phyloP scores from a whole-genome alignment of 2,113 vertebrate species.

The Tympanuchus pallidicinctus region DNA sequence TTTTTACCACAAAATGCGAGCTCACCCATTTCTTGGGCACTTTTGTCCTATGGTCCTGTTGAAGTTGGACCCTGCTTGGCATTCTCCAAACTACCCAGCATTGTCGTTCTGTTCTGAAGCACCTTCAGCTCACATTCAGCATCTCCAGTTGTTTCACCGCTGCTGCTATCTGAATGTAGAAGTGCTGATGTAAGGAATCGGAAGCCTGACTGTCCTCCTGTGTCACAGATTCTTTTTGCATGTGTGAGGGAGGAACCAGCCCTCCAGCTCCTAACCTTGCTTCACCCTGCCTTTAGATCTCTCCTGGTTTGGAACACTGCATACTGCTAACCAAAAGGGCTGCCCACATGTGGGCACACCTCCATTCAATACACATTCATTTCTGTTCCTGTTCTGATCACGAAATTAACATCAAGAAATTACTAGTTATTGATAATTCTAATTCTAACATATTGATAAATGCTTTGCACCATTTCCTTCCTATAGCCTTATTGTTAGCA shows the following conservation, averaged over 20 bases:
- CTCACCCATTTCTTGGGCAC: neutral
- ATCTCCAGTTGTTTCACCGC: neutral
- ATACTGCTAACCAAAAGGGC: neutral
- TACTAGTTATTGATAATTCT: neutral
- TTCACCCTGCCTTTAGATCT: neutral
- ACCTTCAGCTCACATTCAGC: accelerated
- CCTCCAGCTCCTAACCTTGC: neutral
- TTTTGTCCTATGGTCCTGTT: neutral
- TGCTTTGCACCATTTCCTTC: neutral
- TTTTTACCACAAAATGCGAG: neutral
- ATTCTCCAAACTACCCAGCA: accelerated
- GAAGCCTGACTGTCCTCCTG: neutral
- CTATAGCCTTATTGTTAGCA: neutral
- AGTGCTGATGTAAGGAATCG: neutral
- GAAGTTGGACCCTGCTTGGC: neutral
- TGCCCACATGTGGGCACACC: neutral
- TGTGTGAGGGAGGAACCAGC: neutral
- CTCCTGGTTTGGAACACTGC: neutral
- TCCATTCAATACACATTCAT: neutral
- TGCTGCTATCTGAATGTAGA: neutral
- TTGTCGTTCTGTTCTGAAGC: accelerated
- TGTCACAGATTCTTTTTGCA: neutral
- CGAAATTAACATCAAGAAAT: neutral
- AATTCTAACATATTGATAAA: neutral
- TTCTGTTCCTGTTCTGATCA: neutral